Base-by-base conservation (phyloP, 2,797 vertebrate species). In the Mareca penelope region DNA sequence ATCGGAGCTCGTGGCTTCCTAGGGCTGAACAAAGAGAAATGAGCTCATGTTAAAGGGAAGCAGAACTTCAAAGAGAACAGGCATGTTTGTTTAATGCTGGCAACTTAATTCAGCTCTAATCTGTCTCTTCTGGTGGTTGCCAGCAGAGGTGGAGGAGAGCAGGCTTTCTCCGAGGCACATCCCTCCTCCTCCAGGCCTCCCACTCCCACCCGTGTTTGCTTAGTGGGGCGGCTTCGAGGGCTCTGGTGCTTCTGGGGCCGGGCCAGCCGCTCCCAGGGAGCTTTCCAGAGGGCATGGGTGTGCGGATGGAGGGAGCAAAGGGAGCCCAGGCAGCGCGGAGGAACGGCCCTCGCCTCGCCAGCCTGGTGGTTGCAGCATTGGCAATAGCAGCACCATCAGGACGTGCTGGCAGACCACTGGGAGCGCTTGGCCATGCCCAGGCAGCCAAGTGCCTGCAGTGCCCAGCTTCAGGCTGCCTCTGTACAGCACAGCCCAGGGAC, bases 61-160 rank as follows among this genome's bases (percentile, higher is more conserved):
- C 73, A 94, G 59, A 70, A 84, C 85, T 95, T 96, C 94, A 93
- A 94, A 95, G 94, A 48, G 61, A 48, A 23, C 68, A 80, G 65
- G 59, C 80, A 4, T 94, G 89, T 95, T 95, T 95, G 40, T 91
- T 89, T 91, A 88, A 63, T 63, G 76, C 72, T 91, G 72, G 31
- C 78, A 55, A 76, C 76, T 75, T 76, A 70, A 71, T 71, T 96
- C 79, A 61, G 29, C 87, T 92, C 81, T 80, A 42, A 88, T 83
- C 72, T 94, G 50, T 52, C 77, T 80, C 40, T 92, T 81, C 89
- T 95, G 86, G 76, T 71, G 64, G 22, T 31, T 92, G 84, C 80
- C 75, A 63, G 80, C 11, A 28, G 70, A 85, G 42, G 64, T 91
- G 89, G 50, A 90, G 87, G 80, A 83, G 77, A 35, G 59, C 13